Base-by-base conservation (phyloP, 1,140 invertebrate genomes). In the Neoseiulus cucumeris region DNA sequence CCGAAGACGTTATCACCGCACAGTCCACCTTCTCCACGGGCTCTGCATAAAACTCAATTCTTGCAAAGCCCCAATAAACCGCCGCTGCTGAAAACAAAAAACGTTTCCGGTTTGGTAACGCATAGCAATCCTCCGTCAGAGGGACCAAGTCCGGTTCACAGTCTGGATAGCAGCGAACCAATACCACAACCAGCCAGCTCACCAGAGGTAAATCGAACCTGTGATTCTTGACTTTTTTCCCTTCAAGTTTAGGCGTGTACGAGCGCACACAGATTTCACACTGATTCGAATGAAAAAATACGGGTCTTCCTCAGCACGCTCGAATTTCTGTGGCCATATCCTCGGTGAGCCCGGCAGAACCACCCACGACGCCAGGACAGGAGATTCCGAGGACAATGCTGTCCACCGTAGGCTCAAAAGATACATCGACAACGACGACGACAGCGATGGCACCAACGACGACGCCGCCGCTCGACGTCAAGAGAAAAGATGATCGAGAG, bases 1-100 rank as follows among this genome's bases (percentile, higher is more conserved):
- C 73, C 74, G 39, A 79, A 76, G 68, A 78, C 76, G 69, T 74
- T 76, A 25, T 70, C 78, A 78, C 42, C 84, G 20, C 86, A 87
- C 74, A 85, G 85, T 66, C 85, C 85, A 29, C 85, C 84, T 39
- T 85, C 84, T 44, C 85, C 85, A 45, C 83, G 84, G 45, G 82
- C 83, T 59, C 74, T 86, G 42, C 75, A 83, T 68, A 76, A 85
- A 65, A 81, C 82, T 22, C 78, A 83, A 68, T 84, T 85, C 33
- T 80, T 86, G 64, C 82, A 82, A 12, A 80, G 82, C 68, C 83
- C 79, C n/a, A 81, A 84, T 67, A 86, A 87, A 75, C 85, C 85
- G 55, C 85, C 85, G 4, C 75, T 87, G 66, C 76, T 84, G 65
- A 86, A 86, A 74, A 84, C 83, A 14, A 77, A 83, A 67, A 80